Base-by-base conservation (phyloP, 2,113 vertebrate species). In the Capreolus pygargus region DNA sequence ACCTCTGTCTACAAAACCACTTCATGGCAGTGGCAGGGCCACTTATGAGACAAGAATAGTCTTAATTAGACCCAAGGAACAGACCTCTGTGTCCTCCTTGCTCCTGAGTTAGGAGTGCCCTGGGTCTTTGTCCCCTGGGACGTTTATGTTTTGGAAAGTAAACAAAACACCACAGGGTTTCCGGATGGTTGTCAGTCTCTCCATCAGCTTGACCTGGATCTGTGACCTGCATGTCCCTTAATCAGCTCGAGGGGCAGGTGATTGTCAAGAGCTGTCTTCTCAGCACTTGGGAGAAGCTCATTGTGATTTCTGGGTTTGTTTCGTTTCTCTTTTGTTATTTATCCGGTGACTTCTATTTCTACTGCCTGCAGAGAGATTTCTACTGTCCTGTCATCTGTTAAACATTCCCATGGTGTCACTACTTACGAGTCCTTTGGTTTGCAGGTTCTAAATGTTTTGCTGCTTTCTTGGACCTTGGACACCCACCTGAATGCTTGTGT, bases 401-500 rank as follows among this genome's bases (percentile, higher is more conserved):
- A 67, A 1, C 57, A 67, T 54, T 21, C 23, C 4, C 58, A 17
- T 2, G 9, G 30, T 14, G 36, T 39, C 50, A 50, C 39, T 70
- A 27, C 74, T 87, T 58, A 95, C 39, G 50, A 39, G 50, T 30
- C 43, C 30, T 70, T 87, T n/a, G 74, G 14, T 67, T 33, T 79
- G 86, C 19, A 17, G 76, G 92, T 93, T 61, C 36, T 92, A 30
- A 95, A 57, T 54, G 17, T 83, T 86, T 95, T 81, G 84, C 78
- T 96, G 94, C 89, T 97, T 96, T 95, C 74, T 97, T 58, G 7
- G 21, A 12, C 33, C 36, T 17, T n/a, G 17, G 67, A 67, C 30
- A 43, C 15, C 1, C n/a, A 33, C 0, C 0, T 55, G 57, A 61
- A 14, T 21, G 19, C 28, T 15, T 36, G 23, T 19, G 23, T 86